phyloP scores from a whole-genome alignment of 2,113 vertebrate species.

The Thalassarche chlororhynchos region DNA sequence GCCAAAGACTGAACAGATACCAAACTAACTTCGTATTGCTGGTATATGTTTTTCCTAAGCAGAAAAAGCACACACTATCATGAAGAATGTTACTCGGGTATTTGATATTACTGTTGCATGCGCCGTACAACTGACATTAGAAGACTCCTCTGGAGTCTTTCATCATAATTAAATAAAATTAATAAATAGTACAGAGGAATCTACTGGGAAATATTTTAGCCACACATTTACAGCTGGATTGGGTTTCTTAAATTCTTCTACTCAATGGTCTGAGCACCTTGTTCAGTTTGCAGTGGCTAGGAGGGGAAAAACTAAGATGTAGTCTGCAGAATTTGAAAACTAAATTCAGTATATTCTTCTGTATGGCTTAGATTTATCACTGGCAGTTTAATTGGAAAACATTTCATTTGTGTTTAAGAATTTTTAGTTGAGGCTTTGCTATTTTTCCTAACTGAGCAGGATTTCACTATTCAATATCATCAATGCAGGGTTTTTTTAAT shows the following conservation, averaged over 20 bases:
- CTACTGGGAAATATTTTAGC: not conserved
- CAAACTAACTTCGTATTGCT: not conserved
- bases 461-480: not conserved
- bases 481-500: not conserved
- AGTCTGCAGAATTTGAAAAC: not conserved
- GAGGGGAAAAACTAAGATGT: not conserved
- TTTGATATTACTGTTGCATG: not conserved
- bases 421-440: not conserved
- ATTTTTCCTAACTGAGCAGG: not conserved
- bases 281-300: not conserved
- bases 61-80: not conserved
- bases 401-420: not conserved
- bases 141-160: not conserved
- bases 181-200: not conserved
- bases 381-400: not conserved
- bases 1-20: accelerated
- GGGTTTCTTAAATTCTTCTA: not conserved
- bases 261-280: not conserved
- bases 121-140: not conserved
- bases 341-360: not conserved
- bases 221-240: not conserved
- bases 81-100: not conserved
- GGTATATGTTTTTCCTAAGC: not conserved
- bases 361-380: not conserved
- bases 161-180: not conserved